Evolutionary conservation across 2,113 vertebrate genomes (phyloP).

Genomic region (Neopipo cinnamomea): DNA sequence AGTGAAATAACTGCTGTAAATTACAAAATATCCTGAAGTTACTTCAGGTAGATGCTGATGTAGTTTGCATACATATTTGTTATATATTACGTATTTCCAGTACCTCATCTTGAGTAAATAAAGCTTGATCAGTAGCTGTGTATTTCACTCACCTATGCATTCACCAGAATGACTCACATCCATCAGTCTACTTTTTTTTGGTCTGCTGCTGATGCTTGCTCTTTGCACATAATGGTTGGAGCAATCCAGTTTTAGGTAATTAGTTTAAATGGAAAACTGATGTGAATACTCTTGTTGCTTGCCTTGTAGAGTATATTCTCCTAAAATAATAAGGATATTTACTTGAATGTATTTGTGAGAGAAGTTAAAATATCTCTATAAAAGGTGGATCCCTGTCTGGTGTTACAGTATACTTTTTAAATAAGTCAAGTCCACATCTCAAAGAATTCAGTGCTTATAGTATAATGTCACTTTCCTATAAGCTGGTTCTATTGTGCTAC

Average conservation of each 20-base stretch:
- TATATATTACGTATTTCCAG: neutral
- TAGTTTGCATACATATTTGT: neutral
- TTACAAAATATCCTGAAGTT: neutral
- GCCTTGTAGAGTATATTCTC: constrained; percentile 55
- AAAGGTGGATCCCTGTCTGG: neutral
- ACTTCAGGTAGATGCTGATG: neutral
- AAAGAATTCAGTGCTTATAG: constrained; percentile 20
- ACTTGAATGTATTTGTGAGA: constrained; percentile 55
- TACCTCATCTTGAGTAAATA: neutral
- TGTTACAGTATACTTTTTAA: constrained; percentile 11
- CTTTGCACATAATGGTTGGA: constrained; percentile 50
- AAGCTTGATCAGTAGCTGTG: neutral
- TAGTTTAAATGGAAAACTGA: constrained; percentile 46
- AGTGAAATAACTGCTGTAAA: neutral
- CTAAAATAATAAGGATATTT: constrained; percentile 9
- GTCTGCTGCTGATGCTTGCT: constrained; percentile 2
- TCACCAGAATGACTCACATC: neutral
- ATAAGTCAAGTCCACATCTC: constrained; percentile 55
- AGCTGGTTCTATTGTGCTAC: constrained; percentile 14
- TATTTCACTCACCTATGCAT: neutral
- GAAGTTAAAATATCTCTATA: constrained; percentile 36
- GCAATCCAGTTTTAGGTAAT: constrained; percentile 40
- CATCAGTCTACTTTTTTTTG: neutral
- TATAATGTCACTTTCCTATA: neutral
- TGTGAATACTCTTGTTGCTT: constrained; percentile 51